Base-by-base conservation (phyloP, 2,888 invertebrate species). In the Keiferia lycopersicella region DNA sequence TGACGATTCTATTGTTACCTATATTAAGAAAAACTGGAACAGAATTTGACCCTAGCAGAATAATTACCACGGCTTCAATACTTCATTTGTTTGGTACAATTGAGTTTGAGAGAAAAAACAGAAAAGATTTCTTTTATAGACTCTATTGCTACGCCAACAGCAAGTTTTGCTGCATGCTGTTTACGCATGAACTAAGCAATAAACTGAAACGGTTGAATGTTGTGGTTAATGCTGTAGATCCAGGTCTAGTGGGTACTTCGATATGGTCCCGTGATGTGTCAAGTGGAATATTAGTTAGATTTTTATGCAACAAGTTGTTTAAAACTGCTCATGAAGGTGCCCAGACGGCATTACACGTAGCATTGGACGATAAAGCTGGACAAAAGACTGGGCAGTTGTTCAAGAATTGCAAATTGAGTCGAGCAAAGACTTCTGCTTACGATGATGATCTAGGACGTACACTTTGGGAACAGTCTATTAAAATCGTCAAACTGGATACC, bases 1-100 rank as follows among this genome's bases (percentile, higher is more conserved):
- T 99, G 61, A 98, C 98, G 0, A 95, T 98, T 81, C 93, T 99
- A 39, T 93, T 99, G 48, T 94, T 97, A 71, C 96, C 96, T 86
- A 86, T 97, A 68, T 78, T 97, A 68, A 95, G 94, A 80, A 94
- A 93, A 76, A 78, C 84, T 7, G 89, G 87, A 1, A 73, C 64
- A 0, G 63, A 73, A 6, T 93, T 94, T 10, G 93, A 93, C 14
- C 95, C 96, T 6, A 94, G 95, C 65, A 93, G 97, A 66, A 94
- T 97, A 0, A 93, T 97, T 0, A 94, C 96, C 30, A 96, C 96
- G 0, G 95, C 96, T 0, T 97, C 97, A 0, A 92, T 94, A 70
- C 77, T 96, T 18, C 96, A 97, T 80, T 92, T 93, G 11, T 75
- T 96, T 3, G 94, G 95, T 0, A 92, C 92, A 2, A 84, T 96